phyloP scores from a whole-genome alignment of 2,888 invertebrate genomes.

The Agrenia bidenticulata region DNA sequence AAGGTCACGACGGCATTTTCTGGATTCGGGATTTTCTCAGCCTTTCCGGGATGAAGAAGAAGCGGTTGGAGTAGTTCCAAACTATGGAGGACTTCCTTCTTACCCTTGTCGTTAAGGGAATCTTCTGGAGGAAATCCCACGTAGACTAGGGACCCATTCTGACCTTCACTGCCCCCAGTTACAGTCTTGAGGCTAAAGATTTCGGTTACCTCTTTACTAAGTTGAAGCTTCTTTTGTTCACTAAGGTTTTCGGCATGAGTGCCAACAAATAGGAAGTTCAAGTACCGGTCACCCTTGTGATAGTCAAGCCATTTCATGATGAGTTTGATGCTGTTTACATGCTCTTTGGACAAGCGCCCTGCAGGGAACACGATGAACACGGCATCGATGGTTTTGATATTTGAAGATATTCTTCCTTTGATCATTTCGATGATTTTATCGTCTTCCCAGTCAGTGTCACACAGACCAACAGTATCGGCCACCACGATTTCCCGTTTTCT shows the following conservation, averaged over 20 bases:
- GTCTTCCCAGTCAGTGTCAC: slow-evolving; percentile 22
- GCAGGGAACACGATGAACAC: slow-evolving; percentile 13
- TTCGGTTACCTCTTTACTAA: neutral
- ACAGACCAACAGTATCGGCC: slow-evolving; percentile 22
- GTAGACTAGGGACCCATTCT: slow-evolving; percentile 9
- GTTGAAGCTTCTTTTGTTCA: neutral
- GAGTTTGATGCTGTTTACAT: neutral
- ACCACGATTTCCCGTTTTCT: too few relatives aligned
- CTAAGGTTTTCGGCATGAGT: slow-evolving; percentile 10
- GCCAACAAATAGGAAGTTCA: slow-evolving; percentile 14
- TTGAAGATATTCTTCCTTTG: slow-evolving; percentile 15
- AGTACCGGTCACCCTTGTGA: neutral
- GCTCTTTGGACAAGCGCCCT: slow-evolving; percentile 4
- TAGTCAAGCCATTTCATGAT: slow-evolving; percentile 13
- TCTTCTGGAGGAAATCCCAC: slow-evolving; percentile 14
- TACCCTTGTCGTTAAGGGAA: neutral
- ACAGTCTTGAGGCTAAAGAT: slow-evolving; percentile 4
- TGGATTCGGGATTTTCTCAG: too few relatives aligned
- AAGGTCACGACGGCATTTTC: too few relatives aligned
- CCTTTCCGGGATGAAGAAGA: too few relatives aligned
- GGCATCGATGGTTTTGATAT: slow-evolving; percentile 16
- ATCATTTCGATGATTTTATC: slow-evolving; percentile 15
- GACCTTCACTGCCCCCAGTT: neutral
- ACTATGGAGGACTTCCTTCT: neutral
- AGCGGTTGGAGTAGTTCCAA: slow-evolving; percentile 6